Evolutionary conservation across 2,888 invertebrate genomes (phyloP).

Genomic region (Colostygia pectinataria): DNA sequence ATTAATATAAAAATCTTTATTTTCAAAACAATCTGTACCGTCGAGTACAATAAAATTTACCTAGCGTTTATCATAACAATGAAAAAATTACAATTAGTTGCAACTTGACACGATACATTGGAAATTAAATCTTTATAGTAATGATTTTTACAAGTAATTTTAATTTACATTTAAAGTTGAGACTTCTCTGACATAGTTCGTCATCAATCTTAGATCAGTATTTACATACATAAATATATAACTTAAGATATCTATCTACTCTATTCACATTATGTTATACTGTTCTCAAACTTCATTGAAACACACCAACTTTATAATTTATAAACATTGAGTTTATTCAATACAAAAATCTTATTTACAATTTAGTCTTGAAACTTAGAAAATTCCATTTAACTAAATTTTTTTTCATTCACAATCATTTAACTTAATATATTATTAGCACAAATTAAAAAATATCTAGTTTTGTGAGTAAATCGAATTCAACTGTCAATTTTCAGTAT

Average conservation of each 20-base stretch:
- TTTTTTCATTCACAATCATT: too few relatives aligned
- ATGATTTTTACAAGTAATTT: not conserved
- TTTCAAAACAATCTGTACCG: conserved; percentile 71
- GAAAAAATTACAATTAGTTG: conserved; percentile 54
- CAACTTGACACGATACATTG: conserved; percentile 21
- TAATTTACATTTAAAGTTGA: conserved; percentile 10
- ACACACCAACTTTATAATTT: too few relatives aligned
- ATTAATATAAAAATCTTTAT: conserved; percentile 58
- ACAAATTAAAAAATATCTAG: not conserved
- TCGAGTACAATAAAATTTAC: conserved; percentile 68
- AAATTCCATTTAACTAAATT: too few relatives aligned
- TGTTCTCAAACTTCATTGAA: too few relatives aligned
- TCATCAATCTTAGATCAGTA: too few relatives aligned
- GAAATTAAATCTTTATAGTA: conserved; percentile 11
- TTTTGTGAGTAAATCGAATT: not conserved
- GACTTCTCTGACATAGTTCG: not conserved
- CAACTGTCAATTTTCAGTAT: conserved; percentile 8
- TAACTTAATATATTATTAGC: too few relatives aligned
- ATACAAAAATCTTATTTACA: too few relatives aligned
- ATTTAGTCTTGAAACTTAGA: too few relatives aligned
- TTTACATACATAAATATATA: not conserved
- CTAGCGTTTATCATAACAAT: conserved; percentile 65
- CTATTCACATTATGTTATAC: too few relatives aligned
- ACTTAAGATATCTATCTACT: not conserved
- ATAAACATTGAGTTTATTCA: too few relatives aligned